These are phyloP conservation scores for Danio aesculapii DNA, from an alignment of 2,797 vertebrate genomes.

Conservation along the genomic window DNA sequence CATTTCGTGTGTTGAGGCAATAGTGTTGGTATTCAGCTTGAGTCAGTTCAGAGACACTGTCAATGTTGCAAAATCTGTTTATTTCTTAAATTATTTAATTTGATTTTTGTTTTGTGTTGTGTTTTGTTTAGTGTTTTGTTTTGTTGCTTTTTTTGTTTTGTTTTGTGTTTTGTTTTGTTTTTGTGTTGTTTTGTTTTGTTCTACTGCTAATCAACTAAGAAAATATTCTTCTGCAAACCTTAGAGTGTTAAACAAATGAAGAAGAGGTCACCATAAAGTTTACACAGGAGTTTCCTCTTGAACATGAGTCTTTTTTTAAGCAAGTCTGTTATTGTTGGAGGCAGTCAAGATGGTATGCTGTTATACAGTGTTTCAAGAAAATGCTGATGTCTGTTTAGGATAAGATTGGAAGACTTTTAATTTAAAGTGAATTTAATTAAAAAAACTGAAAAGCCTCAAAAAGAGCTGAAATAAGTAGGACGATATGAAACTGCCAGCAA, in stretches of 20 bases:
- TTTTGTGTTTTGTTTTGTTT: no score
- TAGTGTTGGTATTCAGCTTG: no score
- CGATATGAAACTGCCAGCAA: constrained; percentile 60
- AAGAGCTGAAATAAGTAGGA: constrained; percentile 38
- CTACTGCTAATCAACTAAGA: neutral
- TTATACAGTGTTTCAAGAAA: constrained; percentile 53
- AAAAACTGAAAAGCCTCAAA: constrained; percentile 55
- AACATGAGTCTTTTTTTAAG: neutral
- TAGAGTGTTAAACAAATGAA: neutral
- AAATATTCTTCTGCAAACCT: neutral
- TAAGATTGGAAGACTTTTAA: constrained; percentile 61
- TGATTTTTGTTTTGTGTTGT: no score
- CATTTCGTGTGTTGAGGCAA: no score
- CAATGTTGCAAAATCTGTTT: no score
- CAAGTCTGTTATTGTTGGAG: neutral
- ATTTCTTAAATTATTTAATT: no score
- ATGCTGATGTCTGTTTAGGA: constrained; percentile 55
- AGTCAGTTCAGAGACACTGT: no score
- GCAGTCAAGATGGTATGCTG: neutral
- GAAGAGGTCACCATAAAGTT: neutral
- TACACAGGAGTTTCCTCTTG: neutral
- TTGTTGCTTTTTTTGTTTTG: no score
- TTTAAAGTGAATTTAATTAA: constrained; percentile 65
- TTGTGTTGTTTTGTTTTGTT: no score
- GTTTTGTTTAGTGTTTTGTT: no score